Percentiles rank a stretch among this genome's conserved stretches.
phyloP scores from a whole-genome alignment of 2,888 invertebrate genomes.

The Cybosia mesomella region DNA sequence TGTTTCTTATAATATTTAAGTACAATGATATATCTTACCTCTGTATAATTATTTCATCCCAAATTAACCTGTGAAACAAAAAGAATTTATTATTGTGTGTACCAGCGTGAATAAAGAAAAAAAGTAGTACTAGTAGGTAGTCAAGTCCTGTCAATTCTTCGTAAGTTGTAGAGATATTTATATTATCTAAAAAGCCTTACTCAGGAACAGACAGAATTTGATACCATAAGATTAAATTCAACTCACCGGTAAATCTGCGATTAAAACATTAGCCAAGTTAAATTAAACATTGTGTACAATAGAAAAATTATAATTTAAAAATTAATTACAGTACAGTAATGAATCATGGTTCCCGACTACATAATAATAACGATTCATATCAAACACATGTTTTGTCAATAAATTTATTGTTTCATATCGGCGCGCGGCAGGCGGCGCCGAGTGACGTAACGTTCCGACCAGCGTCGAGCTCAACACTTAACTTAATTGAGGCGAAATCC shows the following conservation, averaged over 20 bases:
- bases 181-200: no score
- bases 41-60: background rate
- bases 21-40: conserved; percentile 4
- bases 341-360: conserved; percentile 53
- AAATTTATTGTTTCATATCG: conserved; percentile 39
- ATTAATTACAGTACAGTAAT: conserved; percentile 85
- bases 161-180: background rate
- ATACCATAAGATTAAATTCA: conserved; percentile 18
- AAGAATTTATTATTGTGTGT: background rate
- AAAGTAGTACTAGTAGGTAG: background rate
- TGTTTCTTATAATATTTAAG: background rate
- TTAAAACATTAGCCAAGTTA: conserved; percentile 45
- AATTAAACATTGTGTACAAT: conserved; percentile 73
- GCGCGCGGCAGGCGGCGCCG: background rate
- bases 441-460: conserved; percentile 41
- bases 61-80: background rate
- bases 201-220: conserved; percentile 20
- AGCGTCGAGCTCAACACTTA: conserved; percentile 56
- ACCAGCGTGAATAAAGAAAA: background rate
- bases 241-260: conserved; percentile 57
- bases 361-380: conserved; percentile 51
- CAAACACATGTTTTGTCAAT: conserved; percentile 46
- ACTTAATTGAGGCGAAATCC: conserved; percentile 67
- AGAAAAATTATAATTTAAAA: conserved; percentile 87
- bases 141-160: background rate